Evolutionary conservation across 2,113 vertebrate genomes (phyloP).

Genomic region (Pachyramphus minor): DNA sequence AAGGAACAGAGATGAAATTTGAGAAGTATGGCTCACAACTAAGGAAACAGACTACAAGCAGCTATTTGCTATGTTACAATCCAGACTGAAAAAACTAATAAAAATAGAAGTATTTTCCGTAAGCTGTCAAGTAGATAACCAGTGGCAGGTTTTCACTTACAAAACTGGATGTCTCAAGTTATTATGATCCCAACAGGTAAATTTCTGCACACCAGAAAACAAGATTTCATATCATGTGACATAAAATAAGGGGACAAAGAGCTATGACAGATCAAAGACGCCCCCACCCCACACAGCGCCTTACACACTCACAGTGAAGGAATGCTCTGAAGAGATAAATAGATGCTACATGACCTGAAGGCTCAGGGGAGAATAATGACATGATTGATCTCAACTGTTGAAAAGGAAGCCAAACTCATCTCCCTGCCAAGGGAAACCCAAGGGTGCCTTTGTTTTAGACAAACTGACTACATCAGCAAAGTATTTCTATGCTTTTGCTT

Average conservation of each 20-base stretch:
- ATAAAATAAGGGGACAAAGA: neutral
- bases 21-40: neutral
- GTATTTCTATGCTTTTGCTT: neutral
- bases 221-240: neutral
- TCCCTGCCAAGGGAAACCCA: neutral
- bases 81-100: neutral
- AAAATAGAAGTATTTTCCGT: neutral
- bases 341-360: neutral
- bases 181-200: neutral
- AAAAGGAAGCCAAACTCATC: neutral
- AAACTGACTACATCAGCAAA: neutral
- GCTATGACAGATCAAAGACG: neutral
- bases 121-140: neutral
- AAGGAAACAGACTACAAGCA: neutral
- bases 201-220: neutral
- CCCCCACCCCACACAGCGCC: accelerated
- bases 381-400: neutral
- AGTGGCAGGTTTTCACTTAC: neutral
- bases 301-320: neutral
- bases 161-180: neutral
- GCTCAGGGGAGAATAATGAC: neutral
- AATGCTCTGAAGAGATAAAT: neutral
- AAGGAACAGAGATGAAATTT: neutral
- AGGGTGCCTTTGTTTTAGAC: neutral
- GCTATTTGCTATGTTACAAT: neutral